Conservation (phyloP, 2,888 invertebrate species). For the Xestoiulus laeticollis region DNA sequence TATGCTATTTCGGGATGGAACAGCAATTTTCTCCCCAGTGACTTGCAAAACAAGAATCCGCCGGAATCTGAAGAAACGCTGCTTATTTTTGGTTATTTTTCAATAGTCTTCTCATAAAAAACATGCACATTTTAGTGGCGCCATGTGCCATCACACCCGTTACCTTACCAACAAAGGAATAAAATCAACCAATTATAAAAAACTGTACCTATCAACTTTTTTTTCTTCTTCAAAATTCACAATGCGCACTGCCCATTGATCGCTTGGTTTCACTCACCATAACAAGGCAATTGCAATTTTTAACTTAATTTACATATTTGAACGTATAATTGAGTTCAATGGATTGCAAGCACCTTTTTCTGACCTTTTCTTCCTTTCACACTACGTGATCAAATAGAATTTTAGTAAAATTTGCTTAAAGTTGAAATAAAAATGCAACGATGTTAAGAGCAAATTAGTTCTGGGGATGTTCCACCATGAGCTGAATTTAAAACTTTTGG, state of each 20-base stretch:
- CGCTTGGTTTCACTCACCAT: background rate
- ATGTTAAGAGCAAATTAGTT: background rate
- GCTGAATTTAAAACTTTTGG: too few relatives aligned
- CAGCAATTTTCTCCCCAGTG: constrained; percentile 30
- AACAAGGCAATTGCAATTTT: background rate
- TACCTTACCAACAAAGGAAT: background rate
- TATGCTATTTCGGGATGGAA: constrained; percentile 35
- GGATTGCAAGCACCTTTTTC: background rate
- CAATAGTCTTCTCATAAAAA: background rate
- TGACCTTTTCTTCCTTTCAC: background rate
- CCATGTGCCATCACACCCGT: background rate
- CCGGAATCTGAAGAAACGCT: background rate
- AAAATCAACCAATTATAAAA: constrained; percentile 3
- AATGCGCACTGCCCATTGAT: background rate
- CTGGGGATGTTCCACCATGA: too few relatives aligned
- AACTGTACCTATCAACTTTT: background rate
- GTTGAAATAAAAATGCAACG: background rate
- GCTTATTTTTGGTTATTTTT: background rate
- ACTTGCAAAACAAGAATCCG: background rate
- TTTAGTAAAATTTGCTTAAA: background rate
- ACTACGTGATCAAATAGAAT: background rate
- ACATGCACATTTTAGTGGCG: background rate
- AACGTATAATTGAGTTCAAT: background rate
- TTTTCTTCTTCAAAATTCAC: too few relatives aligned
- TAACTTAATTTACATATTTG: background rate